These are phyloP conservation scores for Odontesthes bonariensis DNA, from an alignment of 2,113 vertebrate species.

Conservation along the genomic window DNA sequence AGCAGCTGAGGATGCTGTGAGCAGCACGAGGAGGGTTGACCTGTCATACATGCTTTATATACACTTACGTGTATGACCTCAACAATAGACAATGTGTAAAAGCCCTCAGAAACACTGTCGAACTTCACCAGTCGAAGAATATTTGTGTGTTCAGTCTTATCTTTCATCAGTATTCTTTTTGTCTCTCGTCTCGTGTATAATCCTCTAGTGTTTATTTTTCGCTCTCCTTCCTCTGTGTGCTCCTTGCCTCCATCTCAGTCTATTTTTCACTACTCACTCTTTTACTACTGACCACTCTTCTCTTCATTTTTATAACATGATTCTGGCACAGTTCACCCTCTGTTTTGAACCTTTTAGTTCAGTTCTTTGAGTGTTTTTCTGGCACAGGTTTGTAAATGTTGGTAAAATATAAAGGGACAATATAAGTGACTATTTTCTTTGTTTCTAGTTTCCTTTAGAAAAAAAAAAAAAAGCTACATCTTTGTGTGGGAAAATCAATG, in stretches of 20 bases:
- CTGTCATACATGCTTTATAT: neutral
- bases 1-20: conserved; percentile 12
- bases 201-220: neutral
- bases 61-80: neutral
- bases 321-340: conserved; percentile 28
- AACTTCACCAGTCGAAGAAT: conserved; percentile 7
- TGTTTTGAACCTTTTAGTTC: conserved; percentile 39
- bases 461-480: neutral
- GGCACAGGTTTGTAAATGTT: neutral
- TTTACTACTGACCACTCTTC: neutral
- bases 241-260: neutral
- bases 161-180: conserved; percentile 46
- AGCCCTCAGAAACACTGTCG: neutral
- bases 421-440: conserved; percentile 15
- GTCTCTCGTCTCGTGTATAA: conserved; percentile 13
- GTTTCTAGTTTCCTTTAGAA: neutral
- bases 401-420: neutral
- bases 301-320: conserved; percentile 4
- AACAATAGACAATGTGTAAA: neutral
- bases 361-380: conserved; percentile 2
- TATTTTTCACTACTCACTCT: conserved; percentile 5
- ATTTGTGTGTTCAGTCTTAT: conserved; percentile 2
- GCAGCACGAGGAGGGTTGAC: neutral
- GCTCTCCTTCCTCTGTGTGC: neutral
- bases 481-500: neutral